Evolutionary conservation across 92 coral and sea anemone genomes (phyloP).

Genomic region (Paragorgia papillata): DNA sequence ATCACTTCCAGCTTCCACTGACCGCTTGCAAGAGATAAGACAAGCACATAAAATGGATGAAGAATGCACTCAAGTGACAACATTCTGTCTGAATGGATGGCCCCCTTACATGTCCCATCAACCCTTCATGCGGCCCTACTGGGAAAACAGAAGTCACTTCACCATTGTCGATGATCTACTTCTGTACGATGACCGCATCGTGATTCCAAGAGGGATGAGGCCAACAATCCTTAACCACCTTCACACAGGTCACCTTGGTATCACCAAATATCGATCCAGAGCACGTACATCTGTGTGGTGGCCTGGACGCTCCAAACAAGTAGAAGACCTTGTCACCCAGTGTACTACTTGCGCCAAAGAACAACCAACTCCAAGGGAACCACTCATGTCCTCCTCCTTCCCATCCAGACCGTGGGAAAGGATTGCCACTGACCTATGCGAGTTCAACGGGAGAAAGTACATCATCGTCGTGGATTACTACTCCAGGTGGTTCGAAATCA

Average conservation of each 20-base stretch:
- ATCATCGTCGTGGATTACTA: conserved; percentile 51
- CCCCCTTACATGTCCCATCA: conserved; percentile 34
- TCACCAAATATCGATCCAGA: conserved; percentile 61
- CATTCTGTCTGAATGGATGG: conserved; percentile 57
- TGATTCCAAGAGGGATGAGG: conserved; percentile 59
- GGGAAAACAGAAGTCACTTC: conserved; percentile 59
- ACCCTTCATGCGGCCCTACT: conserved; percentile 47
- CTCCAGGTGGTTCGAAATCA: conserved; percentile 60
- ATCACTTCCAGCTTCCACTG: conserved; percentile 52
- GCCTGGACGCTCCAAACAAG: conserved; percentile 48
- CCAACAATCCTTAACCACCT: conserved; percentile 58
- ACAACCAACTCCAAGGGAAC: conserved; percentile 58
- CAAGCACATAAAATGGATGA: conserved; percentile 63
- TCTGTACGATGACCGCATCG: conserved; percentile 61
- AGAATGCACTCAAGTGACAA: conserved; percentile 44
- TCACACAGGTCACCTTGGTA: conserved; percentile 66
- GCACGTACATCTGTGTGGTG: conserved; percentile 66
- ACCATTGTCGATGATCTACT: conserved; percentile 58
- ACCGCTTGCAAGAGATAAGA: conserved; percentile 57
- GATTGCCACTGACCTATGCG: conserved; percentile 41
- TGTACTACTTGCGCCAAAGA: conserved; percentile 61
- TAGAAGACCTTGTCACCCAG: conserved; percentile 44
- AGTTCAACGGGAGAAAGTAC: conserved; percentile 37
- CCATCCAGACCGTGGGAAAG: conserved; percentile 61
- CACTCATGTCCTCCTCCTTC: conserved; percentile 57